Evolutionary conservation across 2,113 vertebrate genomes (phyloP), one percentile per base, ranked within the genome.

Genomic region (Sula dactylatra): DNA sequence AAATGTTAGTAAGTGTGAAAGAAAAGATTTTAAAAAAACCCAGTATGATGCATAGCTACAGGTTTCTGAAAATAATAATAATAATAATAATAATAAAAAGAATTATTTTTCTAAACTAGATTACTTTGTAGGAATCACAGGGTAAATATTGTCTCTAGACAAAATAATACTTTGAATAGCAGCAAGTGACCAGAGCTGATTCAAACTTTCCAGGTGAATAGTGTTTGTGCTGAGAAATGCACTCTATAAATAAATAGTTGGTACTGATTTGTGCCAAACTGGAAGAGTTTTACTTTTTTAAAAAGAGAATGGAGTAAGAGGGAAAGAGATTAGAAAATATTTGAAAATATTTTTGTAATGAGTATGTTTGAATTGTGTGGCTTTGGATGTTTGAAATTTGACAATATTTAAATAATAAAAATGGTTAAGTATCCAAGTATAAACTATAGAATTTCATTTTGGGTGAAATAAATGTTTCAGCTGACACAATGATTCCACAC

Each of bases 141-240:
- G 55, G 82, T n/a, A 96, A 95, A 95, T 89, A 81, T 59, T 94
- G 44, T 74, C 67, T 74, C 69, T 92, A 78, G 76, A 71, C 50
- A 93, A 92, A 95, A 55, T 64, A 86, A 52, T 84, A n/a, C 72
- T 86, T 73, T 71, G 47, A 86, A 81, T 81, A 94, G 80, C 69
- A 88, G 38, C 27, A 92, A 77, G 76, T 84, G 54, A 91, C 59
- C 29, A 85, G 65, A 70, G 27, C 55, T 82, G 83, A 56, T 56
- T 96, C 69, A 82, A 6, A 89, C 45, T 94, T 96, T 93, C 94
- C 94, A 96, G 94, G 93, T 96, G 81, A 94, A 61, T 45, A 59
- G 47, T 38, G 32, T 54, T 38, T 74, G 21, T 78, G 32, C 38
- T 79, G 52, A 91, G 89, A 96, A 96, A 87, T 66, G 16, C 13